phyloP scores from a whole-genome alignment of 2,113 vertebrate species.

The Neodontobutis hainanensis region DNA sequence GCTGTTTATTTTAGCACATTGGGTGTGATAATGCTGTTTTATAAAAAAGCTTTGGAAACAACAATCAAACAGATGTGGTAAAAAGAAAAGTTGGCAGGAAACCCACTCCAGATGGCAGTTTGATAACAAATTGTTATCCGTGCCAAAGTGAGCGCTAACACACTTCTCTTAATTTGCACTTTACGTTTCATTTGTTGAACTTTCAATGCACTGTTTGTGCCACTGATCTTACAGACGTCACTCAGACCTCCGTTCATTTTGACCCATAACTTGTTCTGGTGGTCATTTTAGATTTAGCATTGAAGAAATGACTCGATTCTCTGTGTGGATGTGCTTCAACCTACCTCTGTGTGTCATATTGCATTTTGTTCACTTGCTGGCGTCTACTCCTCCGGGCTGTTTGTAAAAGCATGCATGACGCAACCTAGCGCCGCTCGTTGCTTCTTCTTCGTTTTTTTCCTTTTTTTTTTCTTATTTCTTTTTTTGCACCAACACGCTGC shows the following conservation, averaged over 20 bases:
- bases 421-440: not conserved
- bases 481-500: not conserved
- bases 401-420: not conserved
- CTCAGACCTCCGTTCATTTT: not conserved
- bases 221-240: not conserved
- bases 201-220: not conserved
- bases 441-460: not conserved
- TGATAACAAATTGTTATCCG: constrained; percentile 1
- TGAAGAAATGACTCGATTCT: not conserved
- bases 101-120: constrained; percentile 1
- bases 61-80: not conserved
- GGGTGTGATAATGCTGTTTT: not conserved
- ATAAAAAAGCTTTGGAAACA: not conserved
- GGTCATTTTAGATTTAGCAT: not conserved
- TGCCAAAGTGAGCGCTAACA: not conserved
- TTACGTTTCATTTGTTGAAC: not conserved
- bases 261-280: not conserved
- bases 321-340: not conserved
- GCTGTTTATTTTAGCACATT: not conserved
- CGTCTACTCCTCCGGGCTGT: not conserved
- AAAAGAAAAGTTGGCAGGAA: not conserved
- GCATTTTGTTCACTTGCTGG: not conserved
- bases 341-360: not conserved
- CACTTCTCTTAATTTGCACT: not conserved
- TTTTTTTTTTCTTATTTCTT: not conserved